Percentiles rank a stretch among this genome's conserved stretches.
Conservation (phyloP, 2,888 invertebrate species). For the Harpalus rubripes region DNA sequence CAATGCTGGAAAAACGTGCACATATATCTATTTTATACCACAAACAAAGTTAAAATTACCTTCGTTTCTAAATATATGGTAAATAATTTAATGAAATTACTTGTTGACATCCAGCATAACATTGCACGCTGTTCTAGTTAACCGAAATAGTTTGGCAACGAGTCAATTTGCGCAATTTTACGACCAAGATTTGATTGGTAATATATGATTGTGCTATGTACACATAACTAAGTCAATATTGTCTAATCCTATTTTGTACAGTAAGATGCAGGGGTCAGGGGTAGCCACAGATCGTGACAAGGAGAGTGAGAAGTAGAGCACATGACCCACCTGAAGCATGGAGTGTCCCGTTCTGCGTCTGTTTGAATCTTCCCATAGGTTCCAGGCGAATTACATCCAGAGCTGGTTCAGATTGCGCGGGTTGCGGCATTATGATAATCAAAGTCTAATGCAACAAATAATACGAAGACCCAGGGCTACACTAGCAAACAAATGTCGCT, state of each 20-base stretch:
- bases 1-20: constrained; percentile 61
- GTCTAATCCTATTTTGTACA: neutral
- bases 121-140: constrained; percentile 51
- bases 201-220: neutral
- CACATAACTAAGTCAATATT: constrained; percentile 7
- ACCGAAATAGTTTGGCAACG: constrained; percentile 56
- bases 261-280: neutral
- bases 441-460: constrained; percentile 66
- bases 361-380: constrained; percentile 82
- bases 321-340: constrained; percentile 78
- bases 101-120: constrained; percentile 37
- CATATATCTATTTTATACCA: constrained; percentile 32
- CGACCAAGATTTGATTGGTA: constrained; percentile 2
- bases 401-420: constrained; percentile 68
- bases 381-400: constrained; percentile 83
- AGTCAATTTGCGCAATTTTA: constrained; percentile 47
- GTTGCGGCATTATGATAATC: constrained; percentile 67
- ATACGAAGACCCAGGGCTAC: constrained; percentile 66
- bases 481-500: constrained; percentile 66
- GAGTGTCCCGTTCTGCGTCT: constrained; percentile 82
- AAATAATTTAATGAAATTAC: constrained; percentile 38
- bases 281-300: neutral
- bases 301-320: neutral
- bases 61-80: constrained; percentile 28
- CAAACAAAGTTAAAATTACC: constrained; percentile 48